These are phyloP conservation scores for Parauchenoglanis punctatus DNA, from an alignment of 2,797 vertebrate species.

Conservation along the genomic window DNA sequence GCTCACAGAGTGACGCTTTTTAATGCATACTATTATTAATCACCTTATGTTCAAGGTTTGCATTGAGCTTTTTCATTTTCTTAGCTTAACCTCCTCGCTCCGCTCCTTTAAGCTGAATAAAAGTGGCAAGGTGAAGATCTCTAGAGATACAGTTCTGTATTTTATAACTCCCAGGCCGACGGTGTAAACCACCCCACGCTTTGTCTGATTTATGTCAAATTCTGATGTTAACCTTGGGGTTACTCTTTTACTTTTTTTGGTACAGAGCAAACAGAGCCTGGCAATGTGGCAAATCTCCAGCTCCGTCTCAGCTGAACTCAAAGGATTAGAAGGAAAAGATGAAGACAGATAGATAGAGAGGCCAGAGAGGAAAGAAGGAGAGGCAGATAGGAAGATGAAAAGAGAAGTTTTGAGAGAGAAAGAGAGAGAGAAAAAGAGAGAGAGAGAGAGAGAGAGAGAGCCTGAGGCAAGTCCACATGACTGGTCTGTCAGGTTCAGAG, in stretches of 20 bases:
- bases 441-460: background rate
- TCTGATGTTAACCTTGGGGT: constrained; percentile 10
- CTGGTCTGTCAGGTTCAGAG: constrained; percentile 65
- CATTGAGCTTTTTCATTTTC: background rate
- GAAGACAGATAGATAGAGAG: background rate
- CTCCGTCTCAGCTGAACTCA: background rate
- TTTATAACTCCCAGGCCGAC: background rate
- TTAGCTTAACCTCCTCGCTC: background rate
- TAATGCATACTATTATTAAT: background rate
- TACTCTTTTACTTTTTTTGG: background rate
- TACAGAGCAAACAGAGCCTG: background rate
- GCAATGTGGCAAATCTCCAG: constrained; percentile 12
- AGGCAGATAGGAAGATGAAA: background rate
- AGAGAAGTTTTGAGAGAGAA: background rate
- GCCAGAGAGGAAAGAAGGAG: background rate
- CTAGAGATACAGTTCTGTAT: background rate
- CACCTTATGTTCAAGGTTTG: background rate
- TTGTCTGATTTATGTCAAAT: constrained; percentile 25
- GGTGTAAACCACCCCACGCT: background rate
- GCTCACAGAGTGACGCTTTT: background rate
- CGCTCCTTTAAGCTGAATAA: background rate
- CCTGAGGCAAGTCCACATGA: constrained; percentile 64
- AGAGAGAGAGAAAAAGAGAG: constrained; percentile 4
- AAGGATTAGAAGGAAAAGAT: background rate
- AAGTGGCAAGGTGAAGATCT: constrained; percentile 9